Evolutionary conservation across 2,113 vertebrate genomes (phyloP).

Genomic region (Oncorhynchus keta): DNA sequence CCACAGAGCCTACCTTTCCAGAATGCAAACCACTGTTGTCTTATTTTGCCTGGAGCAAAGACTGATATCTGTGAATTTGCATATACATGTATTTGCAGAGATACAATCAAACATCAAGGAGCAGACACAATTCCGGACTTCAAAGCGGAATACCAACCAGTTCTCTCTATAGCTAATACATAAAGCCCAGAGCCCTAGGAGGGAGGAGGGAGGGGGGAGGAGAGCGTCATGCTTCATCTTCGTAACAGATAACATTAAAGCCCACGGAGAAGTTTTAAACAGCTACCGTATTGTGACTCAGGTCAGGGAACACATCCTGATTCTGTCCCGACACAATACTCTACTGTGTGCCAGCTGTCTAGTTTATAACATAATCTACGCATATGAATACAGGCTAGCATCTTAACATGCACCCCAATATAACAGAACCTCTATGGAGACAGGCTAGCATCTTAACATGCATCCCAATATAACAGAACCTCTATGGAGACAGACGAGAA

Average conservation of each 20-base stretch:
- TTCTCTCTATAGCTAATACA: slow-evolving; percentile 66
- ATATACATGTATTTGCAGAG: slow-evolving; percentile 75
- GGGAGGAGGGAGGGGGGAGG: slow-evolving; percentile 34
- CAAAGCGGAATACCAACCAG: slow-evolving; percentile 63
- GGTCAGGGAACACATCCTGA: slow-evolving; percentile 56
- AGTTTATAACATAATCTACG: no score
- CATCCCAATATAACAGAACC: no score
- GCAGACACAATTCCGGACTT: slow-evolving; percentile 67
- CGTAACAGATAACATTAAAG: slow-evolving; percentile 64
- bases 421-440: no score
- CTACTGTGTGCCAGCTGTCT: slow-evolving; percentile 30
- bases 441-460: no score
- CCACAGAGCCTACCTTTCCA: slow-evolving; percentile 43
- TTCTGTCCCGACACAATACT: slow-evolving; percentile 36
- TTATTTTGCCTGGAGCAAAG: slow-evolving; percentile 68
- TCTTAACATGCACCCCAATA: no score
- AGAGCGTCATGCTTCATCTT: slow-evolving; percentile 50
- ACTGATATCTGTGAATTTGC: slow-evolving; percentile 73
- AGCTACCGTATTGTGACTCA: slow-evolving; percentile 29
- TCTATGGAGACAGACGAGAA: no score
- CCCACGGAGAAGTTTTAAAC: slow-evolving; percentile 53
- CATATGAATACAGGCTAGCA: no score
- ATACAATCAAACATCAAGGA: slow-evolving; percentile 78
- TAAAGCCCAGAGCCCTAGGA: slow-evolving; percentile 43
- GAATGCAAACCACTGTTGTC: slow-evolving; percentile 68